Conservation (phyloP, 2,797 vertebrate genomes). For the Heterohyrax brucei region DNA sequence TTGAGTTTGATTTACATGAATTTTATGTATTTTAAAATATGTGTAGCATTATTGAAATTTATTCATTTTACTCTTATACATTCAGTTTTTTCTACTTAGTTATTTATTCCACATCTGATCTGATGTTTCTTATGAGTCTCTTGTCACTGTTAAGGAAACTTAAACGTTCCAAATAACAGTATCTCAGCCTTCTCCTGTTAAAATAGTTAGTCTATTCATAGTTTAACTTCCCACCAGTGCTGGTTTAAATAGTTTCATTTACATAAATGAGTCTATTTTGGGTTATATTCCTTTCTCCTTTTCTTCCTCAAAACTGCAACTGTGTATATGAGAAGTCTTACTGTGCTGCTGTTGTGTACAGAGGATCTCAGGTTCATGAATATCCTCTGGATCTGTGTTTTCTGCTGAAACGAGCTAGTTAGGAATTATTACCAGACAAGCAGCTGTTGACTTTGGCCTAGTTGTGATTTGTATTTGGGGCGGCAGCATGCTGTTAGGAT, state of each 20-base stretch:
- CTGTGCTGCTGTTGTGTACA: neutral
- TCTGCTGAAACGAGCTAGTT: neutral
- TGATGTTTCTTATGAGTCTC: slow-evolving; percentile 19
- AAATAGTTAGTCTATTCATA: slow-evolving; percentile 40
- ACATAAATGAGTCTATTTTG: slow-evolving; percentile 39
- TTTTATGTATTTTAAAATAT: neutral
- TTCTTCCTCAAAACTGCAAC: neutral
- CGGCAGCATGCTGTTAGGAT: neutral
- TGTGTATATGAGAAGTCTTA: neutral
- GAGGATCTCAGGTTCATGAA: neutral
- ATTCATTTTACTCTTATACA: neutral
- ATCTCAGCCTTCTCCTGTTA: neutral
- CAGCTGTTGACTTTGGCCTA: neutral
- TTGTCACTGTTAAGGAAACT: neutral
- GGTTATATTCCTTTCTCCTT: neutral
- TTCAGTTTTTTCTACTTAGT: neutral
- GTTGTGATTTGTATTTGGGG: neutral
- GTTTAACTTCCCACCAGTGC: neutral
- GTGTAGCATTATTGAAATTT: neutral
- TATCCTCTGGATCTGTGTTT: neutral
- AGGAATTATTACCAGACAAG: neutral
- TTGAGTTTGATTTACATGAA: neutral
- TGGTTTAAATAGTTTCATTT: slow-evolving; percentile 50
- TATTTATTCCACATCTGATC: neutral
- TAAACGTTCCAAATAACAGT: neutral